Evolutionary conservation across 2,888 invertebrate genomes (phyloP).

Genomic region (Lochmaea crataegi): DNA sequence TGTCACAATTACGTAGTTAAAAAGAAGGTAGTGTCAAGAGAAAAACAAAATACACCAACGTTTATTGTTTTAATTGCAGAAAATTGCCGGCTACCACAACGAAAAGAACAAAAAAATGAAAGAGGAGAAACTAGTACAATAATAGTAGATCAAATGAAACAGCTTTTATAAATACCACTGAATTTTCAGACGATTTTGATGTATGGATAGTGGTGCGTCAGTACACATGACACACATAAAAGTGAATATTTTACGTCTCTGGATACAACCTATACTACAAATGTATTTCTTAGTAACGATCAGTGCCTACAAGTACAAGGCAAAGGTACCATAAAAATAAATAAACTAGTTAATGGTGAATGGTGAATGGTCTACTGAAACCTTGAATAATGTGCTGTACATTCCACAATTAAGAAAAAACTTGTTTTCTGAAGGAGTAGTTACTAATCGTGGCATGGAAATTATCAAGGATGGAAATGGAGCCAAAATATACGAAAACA

Average conservation of each 20-base stretch:
- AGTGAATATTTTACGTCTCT: neutral
- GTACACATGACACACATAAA: no score
- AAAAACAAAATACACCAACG: neutral
- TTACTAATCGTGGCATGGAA: neutral
- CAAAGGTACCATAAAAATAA: neutral
- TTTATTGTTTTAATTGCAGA: constrained; percentile 41
- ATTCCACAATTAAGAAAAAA: neutral
- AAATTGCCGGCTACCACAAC: constrained; percentile 30
- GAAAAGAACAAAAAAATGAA: no score
- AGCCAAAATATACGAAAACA: neutral
- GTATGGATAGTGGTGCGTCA: no score
- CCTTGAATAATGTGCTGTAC: neutral
- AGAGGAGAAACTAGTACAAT: no score
- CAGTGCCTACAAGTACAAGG: neutral
- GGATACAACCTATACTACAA: neutral
- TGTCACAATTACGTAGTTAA: constrained; percentile 9
- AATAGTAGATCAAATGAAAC: no score
- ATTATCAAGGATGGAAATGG: neutral
- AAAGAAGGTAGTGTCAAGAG: neutral
- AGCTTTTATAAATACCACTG: no score
- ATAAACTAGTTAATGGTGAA: no score
- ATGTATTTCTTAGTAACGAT: neutral
- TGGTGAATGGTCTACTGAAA: neutral
- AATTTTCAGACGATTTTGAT: no score
- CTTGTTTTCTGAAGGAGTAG: neutral